These are phyloP conservation scores for Drosophila mimica DNA, from an alignment of 2,888 invertebrate species.

Conservation along the genomic window DNA sequence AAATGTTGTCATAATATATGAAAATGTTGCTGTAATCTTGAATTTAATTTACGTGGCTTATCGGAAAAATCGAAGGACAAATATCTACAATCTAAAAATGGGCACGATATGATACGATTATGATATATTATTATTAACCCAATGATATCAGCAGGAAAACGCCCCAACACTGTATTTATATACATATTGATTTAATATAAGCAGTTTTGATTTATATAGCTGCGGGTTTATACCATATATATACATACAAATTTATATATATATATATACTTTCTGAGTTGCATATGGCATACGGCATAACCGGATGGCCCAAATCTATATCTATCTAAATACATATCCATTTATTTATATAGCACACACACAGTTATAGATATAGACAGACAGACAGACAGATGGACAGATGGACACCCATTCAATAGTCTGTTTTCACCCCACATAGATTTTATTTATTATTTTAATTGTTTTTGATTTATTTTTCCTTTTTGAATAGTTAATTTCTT, in stretches of 20 bases:
- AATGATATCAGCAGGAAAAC: not conserved
- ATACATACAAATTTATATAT: not conserved
- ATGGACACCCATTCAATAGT: not conserved
- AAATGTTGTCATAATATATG: not conserved
- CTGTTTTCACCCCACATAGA: not conserved
- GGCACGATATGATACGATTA: constrained; percentile 11
- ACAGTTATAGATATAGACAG: not conserved
- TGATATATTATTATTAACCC: constrained; percentile 7
- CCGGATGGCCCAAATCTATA: constrained; percentile 1
- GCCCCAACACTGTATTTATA: not conserved
- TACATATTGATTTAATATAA: not conserved
- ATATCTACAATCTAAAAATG: not conserved
- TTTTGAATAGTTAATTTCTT: constrained; percentile 7
- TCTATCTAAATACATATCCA: not conserved
- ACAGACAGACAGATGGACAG: not conserved
- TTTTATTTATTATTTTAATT: not conserved
- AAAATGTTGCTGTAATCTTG: not conserved
- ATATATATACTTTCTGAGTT: not conserved
- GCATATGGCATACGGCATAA: constrained; percentile 1
- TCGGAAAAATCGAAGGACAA: not conserved
- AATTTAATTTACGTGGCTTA: not conserved
- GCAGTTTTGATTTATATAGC: not conserved
- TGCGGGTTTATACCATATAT: not conserved
- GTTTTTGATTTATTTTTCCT: not conserved
- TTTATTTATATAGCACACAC: constrained; percentile 1